Percentiles rank a stretch among this genome's conserved stretches.
These are phyloP conservation scores for Nicator chloris DNA, from an alignment of 2,113 vertebrate genomes.

Conservation along the genomic window DNA sequence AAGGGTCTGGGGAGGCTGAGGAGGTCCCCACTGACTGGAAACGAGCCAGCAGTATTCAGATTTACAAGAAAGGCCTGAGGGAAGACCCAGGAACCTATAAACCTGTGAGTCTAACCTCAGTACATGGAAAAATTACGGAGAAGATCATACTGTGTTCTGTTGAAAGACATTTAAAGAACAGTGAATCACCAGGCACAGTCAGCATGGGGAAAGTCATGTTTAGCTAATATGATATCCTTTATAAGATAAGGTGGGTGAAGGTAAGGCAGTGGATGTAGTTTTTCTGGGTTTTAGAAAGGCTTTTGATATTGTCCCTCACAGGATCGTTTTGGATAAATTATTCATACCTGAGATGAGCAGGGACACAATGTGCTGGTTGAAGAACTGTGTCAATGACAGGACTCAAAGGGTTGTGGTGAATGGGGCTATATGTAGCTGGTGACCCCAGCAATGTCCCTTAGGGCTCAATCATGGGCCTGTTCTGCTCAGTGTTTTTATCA, in stretches of 20 bases:
- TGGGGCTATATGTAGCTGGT: not conserved
- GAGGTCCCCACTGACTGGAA: not conserved
- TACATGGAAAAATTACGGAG: not conserved
- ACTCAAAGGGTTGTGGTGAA: not conserved
- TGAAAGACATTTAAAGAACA: not conserved
- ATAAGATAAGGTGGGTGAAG: not conserved
- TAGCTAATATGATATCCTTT: not conserved
- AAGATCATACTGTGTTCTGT: not conserved
- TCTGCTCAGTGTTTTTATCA: not conserved
- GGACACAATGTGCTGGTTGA: not conserved
- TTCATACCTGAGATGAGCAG: not conserved
- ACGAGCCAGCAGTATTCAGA: not conserved
- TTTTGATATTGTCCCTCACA: not conserved
- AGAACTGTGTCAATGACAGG: not conserved
- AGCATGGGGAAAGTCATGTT: not conserved
- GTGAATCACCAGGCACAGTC: not conserved
- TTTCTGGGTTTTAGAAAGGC: not conserved
- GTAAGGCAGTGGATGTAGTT: not conserved
- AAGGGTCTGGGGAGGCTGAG: not conserved
- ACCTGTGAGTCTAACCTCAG: not conserved
- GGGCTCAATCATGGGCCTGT: rapidly evolving
- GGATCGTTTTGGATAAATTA: not conserved
- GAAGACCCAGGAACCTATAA: not conserved
- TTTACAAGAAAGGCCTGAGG: not conserved
- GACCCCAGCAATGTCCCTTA: not conserved